Conservation (phyloP, 2,797 vertebrate species). For the Sebastes elongatus region DNA sequence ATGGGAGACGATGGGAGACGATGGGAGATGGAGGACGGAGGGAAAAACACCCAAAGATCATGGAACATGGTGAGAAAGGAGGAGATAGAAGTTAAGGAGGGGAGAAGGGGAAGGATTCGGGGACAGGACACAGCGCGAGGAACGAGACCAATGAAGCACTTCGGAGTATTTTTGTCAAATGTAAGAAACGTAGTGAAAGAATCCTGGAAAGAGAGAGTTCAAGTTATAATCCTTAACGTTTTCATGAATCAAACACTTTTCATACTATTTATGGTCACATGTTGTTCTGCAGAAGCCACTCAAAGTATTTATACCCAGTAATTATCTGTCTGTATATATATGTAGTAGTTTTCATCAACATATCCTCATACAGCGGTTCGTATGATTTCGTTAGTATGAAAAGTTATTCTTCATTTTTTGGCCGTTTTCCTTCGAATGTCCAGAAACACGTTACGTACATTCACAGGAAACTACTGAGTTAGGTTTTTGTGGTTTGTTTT, state of each 20-base stretch:
- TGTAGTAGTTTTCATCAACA: not conserved
- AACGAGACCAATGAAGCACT: slow-evolving; percentile 3
- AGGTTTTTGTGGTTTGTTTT: too few species aligned
- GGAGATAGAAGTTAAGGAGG: not conserved
- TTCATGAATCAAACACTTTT: not conserved
- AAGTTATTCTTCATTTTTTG: too few species aligned
- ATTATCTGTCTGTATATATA: not conserved
- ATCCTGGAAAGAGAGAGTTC: not conserved
- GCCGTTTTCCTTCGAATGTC: too few species aligned
- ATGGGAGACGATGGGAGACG: not conserved
- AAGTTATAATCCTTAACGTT: not conserved
- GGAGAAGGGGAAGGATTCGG: not conserved
- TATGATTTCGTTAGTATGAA: too few species aligned
- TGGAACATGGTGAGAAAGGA: not conserved
- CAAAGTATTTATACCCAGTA: too few species aligned
- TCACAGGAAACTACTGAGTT: too few species aligned
- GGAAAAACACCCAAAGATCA: slow-evolving; percentile 8
- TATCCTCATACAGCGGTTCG: too few species aligned
- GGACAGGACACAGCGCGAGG: slow-evolving; percentile 9
- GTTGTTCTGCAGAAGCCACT: not conserved
- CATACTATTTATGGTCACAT: not conserved
- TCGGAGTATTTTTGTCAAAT: slow-evolving; percentile 11
- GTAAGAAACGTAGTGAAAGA: not conserved
- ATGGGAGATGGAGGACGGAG: slow-evolving; percentile 1
- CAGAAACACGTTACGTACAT: too few species aligned